phyloP scores from a whole-genome alignment of 1,140 invertebrate species.

The Eurytemora carolleeae region DNA sequence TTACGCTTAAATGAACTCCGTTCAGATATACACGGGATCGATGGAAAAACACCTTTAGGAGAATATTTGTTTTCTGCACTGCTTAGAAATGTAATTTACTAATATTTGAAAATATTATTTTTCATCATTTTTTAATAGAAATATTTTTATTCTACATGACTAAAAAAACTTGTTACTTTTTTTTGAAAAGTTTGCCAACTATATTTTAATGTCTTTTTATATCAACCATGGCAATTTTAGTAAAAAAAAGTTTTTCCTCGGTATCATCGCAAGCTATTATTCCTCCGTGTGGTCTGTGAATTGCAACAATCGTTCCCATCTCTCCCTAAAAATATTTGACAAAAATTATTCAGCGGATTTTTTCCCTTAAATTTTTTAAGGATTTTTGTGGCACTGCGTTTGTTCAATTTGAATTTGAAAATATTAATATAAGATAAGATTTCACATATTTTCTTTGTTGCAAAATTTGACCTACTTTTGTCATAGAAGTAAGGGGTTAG shows the following conservation, averaged over 20 bases:
- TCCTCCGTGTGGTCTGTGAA: background rate
- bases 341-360: background rate
- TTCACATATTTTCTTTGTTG: too few species aligned
- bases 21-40: too few species aligned
- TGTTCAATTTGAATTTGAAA: background rate
- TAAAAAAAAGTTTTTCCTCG: background rate
- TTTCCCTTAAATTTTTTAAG: background rate
- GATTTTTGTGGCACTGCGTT: background rate
- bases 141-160: background rate
- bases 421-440: background rate
- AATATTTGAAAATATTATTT: too few species aligned
- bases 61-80: too few species aligned
- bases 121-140: background rate
- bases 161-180: background rate
- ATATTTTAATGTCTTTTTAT: background rate
- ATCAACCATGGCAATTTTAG: background rate
- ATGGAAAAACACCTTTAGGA: too few species aligned
- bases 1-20: background rate
- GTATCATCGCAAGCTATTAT: background rate
- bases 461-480: too few species aligned
- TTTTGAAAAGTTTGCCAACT: background rate
- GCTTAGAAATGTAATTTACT: too few species aligned
- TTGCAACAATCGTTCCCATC: background rate
- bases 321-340: background rate
- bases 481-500: too few species aligned